Evolutionary conservation across 2,888 invertebrate species (phyloP).

Genomic region (Lepidonotus clava): DNA sequence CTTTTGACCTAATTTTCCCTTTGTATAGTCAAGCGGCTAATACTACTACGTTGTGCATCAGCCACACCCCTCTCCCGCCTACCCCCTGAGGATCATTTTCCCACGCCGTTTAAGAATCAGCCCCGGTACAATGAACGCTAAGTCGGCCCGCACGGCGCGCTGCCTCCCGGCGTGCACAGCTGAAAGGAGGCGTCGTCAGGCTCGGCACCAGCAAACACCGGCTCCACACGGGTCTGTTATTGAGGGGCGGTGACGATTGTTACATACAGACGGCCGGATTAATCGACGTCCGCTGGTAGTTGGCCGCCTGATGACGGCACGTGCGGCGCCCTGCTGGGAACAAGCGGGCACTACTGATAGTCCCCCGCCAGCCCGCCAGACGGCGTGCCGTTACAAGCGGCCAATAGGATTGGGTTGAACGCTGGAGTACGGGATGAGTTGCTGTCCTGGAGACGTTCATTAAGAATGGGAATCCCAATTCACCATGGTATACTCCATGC

Average conservation of each 20-base stretch:
- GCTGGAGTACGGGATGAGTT: not conserved
- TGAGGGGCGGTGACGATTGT: not conserved
- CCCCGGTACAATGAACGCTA: not conserved
- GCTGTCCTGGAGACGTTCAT: too few relatives aligned
- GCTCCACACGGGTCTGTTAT: not conserved
- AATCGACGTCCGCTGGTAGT: not conserved
- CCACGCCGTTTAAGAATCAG: not conserved
- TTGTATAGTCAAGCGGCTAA: too few relatives aligned
- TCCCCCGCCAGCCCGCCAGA: not conserved
- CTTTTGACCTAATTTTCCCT: too few relatives aligned
- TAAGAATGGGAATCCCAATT: too few relatives aligned
- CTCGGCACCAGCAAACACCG: not conserved
- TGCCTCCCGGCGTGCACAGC: not conserved
- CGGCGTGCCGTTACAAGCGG: slow-evolving; percentile 17
- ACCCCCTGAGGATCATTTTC: too few relatives aligned
- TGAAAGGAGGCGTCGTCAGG: not conserved
- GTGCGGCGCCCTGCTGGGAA: not conserved
- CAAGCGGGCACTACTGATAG: not conserved
- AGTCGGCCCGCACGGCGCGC: too few relatives aligned
- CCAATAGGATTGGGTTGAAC: not conserved
- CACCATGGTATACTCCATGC: too few relatives aligned
- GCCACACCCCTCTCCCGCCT: too few relatives aligned
- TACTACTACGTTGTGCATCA: too few relatives aligned
- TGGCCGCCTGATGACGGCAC: not conserved
- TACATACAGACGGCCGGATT: slow-evolving; percentile 8